These are phyloP conservation scores for Albula glossodonta DNA, from an alignment of 2,113 vertebrate species.

Conservation along the genomic window DNA sequence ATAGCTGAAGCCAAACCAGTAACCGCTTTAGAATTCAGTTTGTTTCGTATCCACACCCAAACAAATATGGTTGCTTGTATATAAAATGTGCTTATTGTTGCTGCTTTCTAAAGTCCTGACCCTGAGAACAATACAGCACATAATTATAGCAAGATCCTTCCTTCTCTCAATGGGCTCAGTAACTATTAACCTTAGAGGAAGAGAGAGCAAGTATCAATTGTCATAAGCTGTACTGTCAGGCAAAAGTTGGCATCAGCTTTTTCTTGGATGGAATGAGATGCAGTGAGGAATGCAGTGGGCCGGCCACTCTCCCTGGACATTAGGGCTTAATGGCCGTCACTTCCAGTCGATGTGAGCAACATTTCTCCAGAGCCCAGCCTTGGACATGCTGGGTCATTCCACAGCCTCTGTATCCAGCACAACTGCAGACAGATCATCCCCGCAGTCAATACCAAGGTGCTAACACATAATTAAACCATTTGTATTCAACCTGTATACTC, in stretches of 20 bases:
- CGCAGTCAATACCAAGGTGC: too few species aligned
- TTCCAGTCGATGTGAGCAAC: slow-evolving; percentile 58
- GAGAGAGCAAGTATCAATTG: slow-evolving; percentile 63
- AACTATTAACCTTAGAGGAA: slow-evolving; percentile 44
- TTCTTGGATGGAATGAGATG: slow-evolving; percentile 35
- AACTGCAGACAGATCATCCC: too few species aligned
- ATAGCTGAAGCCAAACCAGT: background rate
- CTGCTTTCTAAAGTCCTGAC: slow-evolving; percentile 8
- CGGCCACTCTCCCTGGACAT: slow-evolving; percentile 42
- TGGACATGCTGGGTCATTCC: slow-evolving; percentile 34
- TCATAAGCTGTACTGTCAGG: slow-evolving; percentile 60
- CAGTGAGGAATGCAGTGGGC: slow-evolving; percentile 52
- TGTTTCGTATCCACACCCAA: background rate
- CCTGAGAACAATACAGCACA: background rate
- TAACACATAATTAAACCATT: background rate
- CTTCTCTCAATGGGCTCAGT: slow-evolving; percentile 37
- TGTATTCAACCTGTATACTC: background rate
- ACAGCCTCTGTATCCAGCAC: background rate
- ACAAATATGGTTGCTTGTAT: background rate
- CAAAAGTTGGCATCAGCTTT: slow-evolving; percentile 57
- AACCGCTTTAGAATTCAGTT: background rate
- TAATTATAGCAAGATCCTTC: slow-evolving; percentile 14
- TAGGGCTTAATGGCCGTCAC: slow-evolving; percentile 59
- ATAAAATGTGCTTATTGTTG: background rate
- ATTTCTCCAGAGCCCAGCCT: slow-evolving; percentile 29